These are phyloP conservation scores for Nomada ruficornis DNA, from an alignment of 2,888 invertebrate species.

Conservation along the genomic window DNA sequence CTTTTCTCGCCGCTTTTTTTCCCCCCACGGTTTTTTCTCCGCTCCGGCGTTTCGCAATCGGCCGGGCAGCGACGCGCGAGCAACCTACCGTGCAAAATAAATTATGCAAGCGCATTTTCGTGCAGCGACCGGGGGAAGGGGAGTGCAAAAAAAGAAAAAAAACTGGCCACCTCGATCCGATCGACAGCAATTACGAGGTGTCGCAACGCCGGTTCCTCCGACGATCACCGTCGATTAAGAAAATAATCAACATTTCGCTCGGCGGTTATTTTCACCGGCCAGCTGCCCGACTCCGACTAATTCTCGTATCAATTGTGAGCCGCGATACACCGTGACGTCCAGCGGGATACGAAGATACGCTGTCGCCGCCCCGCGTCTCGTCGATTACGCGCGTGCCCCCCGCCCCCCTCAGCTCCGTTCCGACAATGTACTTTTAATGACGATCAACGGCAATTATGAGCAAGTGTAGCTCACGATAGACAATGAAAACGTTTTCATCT, in stretches of 20 bases:
- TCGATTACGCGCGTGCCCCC: neutral
- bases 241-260: conserved; percentile 1
- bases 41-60: conserved; percentile 35
- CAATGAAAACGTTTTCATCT: conserved; percentile 8
- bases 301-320: conserved; percentile 9
- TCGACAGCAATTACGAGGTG: conserved; percentile 10
- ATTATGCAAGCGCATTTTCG: conserved; percentile 53
- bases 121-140: neutral
- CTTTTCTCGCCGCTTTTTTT: conserved; percentile 20
- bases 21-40: neutral
- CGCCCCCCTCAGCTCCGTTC: neutral
- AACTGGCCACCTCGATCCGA: neutral
- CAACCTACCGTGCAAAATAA: conserved; percentile 37
- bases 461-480: conserved; percentile 1
- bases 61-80: neutral
- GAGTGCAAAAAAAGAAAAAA: neutral
- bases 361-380: neutral
- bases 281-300: neutral
- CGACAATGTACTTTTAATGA: conserved; percentile 39
- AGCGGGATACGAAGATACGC: neutral
- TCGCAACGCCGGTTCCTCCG: conserved; percentile 7
- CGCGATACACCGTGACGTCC: too few species aligned
- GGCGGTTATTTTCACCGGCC: too few species aligned
- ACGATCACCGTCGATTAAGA: too few species aligned
- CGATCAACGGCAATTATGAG: conserved; percentile 38